Base-by-base conservation (phyloP, 2,113 vertebrate genomes). In the Willisornis vidua region DNA sequence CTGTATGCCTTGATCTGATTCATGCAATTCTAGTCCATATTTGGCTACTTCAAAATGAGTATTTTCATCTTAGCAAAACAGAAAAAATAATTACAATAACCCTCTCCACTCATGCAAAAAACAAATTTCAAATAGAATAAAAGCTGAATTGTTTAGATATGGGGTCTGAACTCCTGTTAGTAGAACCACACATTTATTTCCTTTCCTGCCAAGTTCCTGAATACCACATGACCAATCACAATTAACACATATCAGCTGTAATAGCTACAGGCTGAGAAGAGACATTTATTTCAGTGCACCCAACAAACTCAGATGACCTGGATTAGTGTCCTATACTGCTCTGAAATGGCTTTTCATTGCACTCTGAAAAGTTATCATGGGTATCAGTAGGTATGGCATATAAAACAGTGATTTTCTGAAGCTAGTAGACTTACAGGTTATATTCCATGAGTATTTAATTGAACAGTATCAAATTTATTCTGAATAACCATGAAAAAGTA, bases 131-230 rank as follows among this genome's bases (percentile, higher is more conserved):
- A 93, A 87, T 12, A n/a, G 35, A 93, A 77, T 66, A 59, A 89
- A 96, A 82, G 22, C 19, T 62, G 31, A 62, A 19, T 33, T 94
- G 33, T 63, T 91, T 79, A 84, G 46, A 57, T 85, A 54, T 25
- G 49, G 45, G 66, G 51, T 67, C 46, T 93, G 59, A 95, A 37
- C 25, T 87, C 41, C 61, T 45, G 67, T 62, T 83, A 87, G 84
- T 71, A 93, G 16, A 94, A 83, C 67, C 63, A 72, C 33, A 37
- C 5, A 33, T 55, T 66, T 73, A 54, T 76, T 96, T 93, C 73
- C 39, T 82, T 96, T 87, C 58, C 62, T 89, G 85, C 26, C 77
- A 93, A 87, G 43, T 63, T 88, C 59, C 63, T 85, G 57, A 79
- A 85, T 52, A 87, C 49, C 41, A 52, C 59, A 62, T 87, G 82